Conservation (phyloP, 2,797 vertebrate species). For the Neostethus bicornis region DNA sequence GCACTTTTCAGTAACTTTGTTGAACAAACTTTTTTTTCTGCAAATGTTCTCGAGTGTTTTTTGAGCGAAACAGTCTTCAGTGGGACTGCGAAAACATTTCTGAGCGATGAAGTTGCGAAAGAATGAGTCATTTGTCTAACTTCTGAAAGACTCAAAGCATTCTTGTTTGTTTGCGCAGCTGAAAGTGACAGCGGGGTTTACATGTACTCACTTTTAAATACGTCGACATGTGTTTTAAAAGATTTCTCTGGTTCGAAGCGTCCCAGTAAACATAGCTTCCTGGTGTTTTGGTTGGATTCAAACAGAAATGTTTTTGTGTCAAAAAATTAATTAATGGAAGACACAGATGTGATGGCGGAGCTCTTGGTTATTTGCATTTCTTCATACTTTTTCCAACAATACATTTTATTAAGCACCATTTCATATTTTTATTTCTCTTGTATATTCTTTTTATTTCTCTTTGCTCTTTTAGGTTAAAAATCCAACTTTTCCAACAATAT, state of each 20-base stretch:
- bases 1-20: slow-evolving; percentile 57
- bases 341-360: neutral
- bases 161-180: slow-evolving; percentile 30
- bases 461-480: neutral
- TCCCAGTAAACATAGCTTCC: neutral
- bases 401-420: neutral
- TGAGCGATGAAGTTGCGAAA: slow-evolving; percentile 36
- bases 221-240: neutral
- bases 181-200: slow-evolving; percentile 3
- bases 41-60: slow-evolving; percentile 49
- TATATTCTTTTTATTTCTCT: neutral
- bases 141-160: slow-evolving; percentile 35
- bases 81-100: slow-evolving; percentile 64
- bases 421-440: neutral
- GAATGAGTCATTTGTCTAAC: slow-evolving; percentile 49
- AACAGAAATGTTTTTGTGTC: slow-evolving; percentile 1
- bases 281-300: neutral
- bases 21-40: slow-evolving; percentile 58
- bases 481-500: neutral
- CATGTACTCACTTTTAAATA: neutral
- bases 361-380: neutral
- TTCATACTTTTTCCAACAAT: neutral
- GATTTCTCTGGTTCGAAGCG: neutral
- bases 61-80: slow-evolving; percentile 47
- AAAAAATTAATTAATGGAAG: neutral